Evolutionary conservation across 2,888 invertebrate genomes (phyloP).

Genomic region (Tenthredo amoena): DNA sequence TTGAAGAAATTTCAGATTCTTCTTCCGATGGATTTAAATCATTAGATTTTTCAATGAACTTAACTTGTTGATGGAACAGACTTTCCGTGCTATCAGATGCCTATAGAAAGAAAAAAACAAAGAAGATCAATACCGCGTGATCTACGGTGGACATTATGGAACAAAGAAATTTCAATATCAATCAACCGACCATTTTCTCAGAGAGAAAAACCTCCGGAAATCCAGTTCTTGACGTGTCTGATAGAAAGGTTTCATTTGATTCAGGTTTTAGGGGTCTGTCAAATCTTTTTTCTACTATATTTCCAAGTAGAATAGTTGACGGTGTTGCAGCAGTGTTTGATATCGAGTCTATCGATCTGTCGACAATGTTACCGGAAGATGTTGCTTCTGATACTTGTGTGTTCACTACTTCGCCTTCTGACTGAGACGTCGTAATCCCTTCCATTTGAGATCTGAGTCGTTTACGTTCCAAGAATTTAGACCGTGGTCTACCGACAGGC

Average conservation of each 20-base stretch:
- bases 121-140: neutral
- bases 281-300: slow-evolving; percentile 72
- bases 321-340: slow-evolving; percentile 58
- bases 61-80: slow-evolving; percentile 67
- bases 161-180: neutral
- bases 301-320: slow-evolving; percentile 69
- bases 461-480: slow-evolving; percentile 68
- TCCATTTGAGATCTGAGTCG: slow-evolving; percentile 58
- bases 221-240: slow-evolving; percentile 60
- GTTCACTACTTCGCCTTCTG: slow-evolving; percentile 63
- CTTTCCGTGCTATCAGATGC: slow-evolving; percentile 61
- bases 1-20: neutral
- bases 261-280: slow-evolving; percentile 55
- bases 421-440: slow-evolving; percentile 64
- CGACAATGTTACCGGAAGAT: slow-evolving; percentile 7
- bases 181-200: slow-evolving; percentile 55
- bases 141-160: neutral
- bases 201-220: slow-evolving; percentile 72
- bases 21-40: neutral
- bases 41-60: slow-evolving; percentile 33
- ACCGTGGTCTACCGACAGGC: slow-evolving; percentile 59
- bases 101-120: slow-evolving; percentile 54
- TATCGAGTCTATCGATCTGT: slow-evolving; percentile 58
- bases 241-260: neutral
- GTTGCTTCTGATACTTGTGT: slow-evolving; percentile 48